Evolutionary conservation across 2,888 invertebrate genomes (phyloP), one percentile per base, ranked within the genome.

Genomic region (Parascotia fuliginaria): DNA sequence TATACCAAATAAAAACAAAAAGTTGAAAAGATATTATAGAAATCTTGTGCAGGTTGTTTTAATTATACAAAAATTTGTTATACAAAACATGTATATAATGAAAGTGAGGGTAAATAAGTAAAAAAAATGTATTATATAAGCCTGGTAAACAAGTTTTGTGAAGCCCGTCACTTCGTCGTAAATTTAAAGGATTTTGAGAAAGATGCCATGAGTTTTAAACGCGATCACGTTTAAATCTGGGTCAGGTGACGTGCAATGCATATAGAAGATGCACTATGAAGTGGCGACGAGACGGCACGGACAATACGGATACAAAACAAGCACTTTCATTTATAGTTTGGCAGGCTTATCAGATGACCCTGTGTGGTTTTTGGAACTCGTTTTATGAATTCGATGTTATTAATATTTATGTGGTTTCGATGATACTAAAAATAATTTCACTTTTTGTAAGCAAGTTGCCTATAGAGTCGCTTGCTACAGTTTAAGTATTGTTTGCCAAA

Each of bases 141-240:
- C 22, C 32, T 55, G 42, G 62, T 62, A 69, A 63, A 65, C 62
- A 49, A 57, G 51, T 37, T 51, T 57, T 42, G 45, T 47, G 46
- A 45, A 41, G 44, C 39, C 29, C 52, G 60, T 56, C 22, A 49
- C 44, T 40, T 36, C 59, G 69, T 43, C 43, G 37, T 56, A 55
- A 60, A 60, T 49, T 39, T 41, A 37, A 57, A 56, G 50, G 54
- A 55, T 44, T 55, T 56, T 61, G 46, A 44, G 56, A 62, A 66
- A 57, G 52, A 55, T 62, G 55, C 36, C 56, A 40, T 46, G n/a
- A n/a, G n/a, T 56, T 57, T 62, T 56, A 14, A 55, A 56, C 29
- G 37, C 55, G 41, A 57, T 60, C 56, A 59, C 70, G 58, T 58
- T 60, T 55, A 42, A 48, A 70, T 63, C 48, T 70, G 60, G 67